Evolutionary conservation across 2,888 invertebrate species (phyloP).

Genomic region (Drosophila buzzatii): DNA sequence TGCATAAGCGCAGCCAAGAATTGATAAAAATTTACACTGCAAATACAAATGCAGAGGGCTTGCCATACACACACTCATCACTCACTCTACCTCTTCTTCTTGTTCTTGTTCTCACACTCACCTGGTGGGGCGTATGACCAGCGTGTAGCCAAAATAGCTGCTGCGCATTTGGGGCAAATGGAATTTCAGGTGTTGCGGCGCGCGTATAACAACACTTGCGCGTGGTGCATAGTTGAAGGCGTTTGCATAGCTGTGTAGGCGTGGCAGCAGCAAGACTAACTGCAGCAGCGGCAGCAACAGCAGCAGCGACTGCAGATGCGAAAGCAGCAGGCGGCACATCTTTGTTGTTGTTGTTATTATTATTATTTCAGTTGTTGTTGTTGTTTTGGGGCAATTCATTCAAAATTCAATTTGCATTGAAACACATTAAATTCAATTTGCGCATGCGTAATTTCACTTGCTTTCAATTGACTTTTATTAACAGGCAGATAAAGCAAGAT

Average conservation of each 20-base stretch:
- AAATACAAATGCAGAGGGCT: conserved; percentile 45
- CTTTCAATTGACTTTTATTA: conserved; percentile 50
- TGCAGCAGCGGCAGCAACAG: conserved; percentile 1
- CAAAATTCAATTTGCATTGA: conserved; percentile 46
- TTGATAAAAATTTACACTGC: neutral
- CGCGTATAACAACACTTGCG: conserved; percentile 75
- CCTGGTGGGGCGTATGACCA: conserved; percentile 82
- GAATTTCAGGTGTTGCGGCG: conserved; percentile 70
- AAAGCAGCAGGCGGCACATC: conserved; percentile 33
- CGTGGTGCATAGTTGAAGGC: conserved; percentile 83
- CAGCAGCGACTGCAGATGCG: neutral
- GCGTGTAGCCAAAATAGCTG: conserved; percentile 84
- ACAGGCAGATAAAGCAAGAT: conserved; percentile 13
- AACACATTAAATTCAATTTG: conserved; percentile 56
- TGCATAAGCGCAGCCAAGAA: conserved; percentile 26
- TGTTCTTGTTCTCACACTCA: conserved; percentile 50
- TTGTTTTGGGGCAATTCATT: conserved; percentile 25
- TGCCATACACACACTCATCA: too few relatives aligned
- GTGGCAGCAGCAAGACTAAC: conserved; percentile 13
- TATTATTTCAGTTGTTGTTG: conserved; percentile 11
- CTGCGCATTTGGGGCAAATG: conserved; percentile 76
- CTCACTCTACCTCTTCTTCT: neutral
- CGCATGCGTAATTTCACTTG: conserved; percentile 61
- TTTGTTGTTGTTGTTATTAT: conserved; percentile 14
- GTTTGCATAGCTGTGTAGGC: conserved; percentile 18